Conservation (phyloP, 2,113 vertebrate genomes). For the Cichladusa arquata region DNA sequence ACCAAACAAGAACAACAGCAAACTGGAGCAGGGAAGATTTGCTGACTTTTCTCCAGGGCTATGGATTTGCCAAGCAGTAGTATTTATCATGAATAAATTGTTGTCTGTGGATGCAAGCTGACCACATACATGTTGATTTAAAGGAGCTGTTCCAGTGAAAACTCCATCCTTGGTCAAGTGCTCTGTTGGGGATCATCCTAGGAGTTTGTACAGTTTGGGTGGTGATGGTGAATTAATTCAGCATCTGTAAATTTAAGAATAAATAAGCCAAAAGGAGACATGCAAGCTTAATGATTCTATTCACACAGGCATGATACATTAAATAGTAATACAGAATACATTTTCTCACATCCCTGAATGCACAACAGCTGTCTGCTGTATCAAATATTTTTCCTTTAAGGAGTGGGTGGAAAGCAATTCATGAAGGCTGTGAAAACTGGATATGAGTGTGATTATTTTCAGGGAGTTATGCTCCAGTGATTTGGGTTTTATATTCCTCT, state of each 20-base stretch:
- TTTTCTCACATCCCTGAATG: constrained; percentile 54
- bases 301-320: constrained; percentile 40
- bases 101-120: not conserved
- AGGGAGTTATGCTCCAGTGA: not conserved
- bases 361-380: constrained; percentile 50
- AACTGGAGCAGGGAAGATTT: not conserved
- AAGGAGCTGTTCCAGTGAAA: not conserved
- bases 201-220: not conserved
- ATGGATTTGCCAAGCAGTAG: not conserved
- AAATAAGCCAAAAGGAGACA: constrained; percentile 24
- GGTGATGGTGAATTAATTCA: not conserved
- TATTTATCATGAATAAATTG: not conserved
- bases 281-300: constrained; percentile 30
- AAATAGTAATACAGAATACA: constrained; percentile 39
- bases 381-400: constrained; percentile 33
- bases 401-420: constrained; percentile 17
- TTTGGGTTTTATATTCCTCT: constrained; percentile 41
- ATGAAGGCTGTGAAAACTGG: not conserved
- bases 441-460: not conserved
- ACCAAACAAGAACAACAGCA: not conserved
- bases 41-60: not conserved
- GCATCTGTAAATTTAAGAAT: not conserved
- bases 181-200: not conserved
- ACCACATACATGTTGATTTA: not conserved
- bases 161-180: not conserved